Conservation (phyloP, 1,140 invertebrate genomes). For the Centruroides vittatus region DNA sequence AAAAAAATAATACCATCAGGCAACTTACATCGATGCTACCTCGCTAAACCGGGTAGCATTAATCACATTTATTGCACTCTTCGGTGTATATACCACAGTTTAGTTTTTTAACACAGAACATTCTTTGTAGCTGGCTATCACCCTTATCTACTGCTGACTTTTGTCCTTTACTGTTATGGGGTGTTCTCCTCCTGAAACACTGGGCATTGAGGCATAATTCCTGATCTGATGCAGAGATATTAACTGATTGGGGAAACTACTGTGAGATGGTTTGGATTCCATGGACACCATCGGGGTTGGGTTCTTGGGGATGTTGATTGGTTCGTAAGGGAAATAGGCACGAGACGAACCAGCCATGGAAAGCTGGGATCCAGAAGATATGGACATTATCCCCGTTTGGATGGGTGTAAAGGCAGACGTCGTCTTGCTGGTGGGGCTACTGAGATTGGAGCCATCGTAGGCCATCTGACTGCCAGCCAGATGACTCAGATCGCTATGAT, state of each 20-base stretch:
- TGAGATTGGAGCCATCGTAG: slow-evolving; percentile 6
- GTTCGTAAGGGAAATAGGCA: slow-evolving; percentile 73
- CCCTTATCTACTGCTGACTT: not conserved
- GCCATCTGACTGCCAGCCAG: slow-evolving; percentile 4
- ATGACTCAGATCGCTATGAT: slow-evolving; percentile 7
- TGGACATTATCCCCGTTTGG: slow-evolving; percentile 16
- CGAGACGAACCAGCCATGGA: slow-evolving; percentile 13
- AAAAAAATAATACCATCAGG: too few relatives aligned
- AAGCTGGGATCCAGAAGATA: slow-evolving; percentile 3
- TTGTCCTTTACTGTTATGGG: slow-evolving; percentile 40
- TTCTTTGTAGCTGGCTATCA: too few relatives aligned
- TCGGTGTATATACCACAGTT: too few relatives aligned
- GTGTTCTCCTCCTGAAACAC: slow-evolving; percentile 31
- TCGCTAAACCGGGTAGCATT: too few relatives aligned
- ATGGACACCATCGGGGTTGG: not conserved
- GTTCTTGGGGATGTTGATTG: slow-evolving; percentile 55
- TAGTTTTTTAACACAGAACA: too few relatives aligned
- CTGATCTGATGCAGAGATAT: slow-evolving; percentile 91
- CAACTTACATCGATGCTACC: too few relatives aligned
- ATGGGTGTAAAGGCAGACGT: slow-evolving; percentile 65
- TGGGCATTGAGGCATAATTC: slow-evolving; percentile 87
- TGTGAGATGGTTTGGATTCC: slow-evolving; percentile 31
- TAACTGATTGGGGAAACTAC: slow-evolving; percentile 78
- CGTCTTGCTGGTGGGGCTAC: not conserved
- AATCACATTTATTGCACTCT: too few relatives aligned